phyloP scores from a whole-genome alignment of 35 echinoderm and acorn worm species.

The Lytechinus variegatus region DNA sequence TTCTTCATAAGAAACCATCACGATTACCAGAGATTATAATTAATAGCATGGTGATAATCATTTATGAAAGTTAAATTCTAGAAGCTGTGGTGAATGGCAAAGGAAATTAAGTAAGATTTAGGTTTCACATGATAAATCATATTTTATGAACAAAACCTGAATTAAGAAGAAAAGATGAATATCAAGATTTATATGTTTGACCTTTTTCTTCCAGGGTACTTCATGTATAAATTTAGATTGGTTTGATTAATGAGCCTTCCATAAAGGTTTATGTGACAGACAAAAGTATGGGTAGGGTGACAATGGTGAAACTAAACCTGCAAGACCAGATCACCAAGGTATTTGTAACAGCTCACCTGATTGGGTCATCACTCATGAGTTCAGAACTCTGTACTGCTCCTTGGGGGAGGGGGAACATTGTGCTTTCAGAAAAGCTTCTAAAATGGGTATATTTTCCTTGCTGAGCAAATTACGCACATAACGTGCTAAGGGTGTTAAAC shows the following conservation, averaged over 20 bases:
- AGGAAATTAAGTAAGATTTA: not conserved
- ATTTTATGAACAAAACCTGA: not conserved
- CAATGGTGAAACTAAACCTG: too few relatives aligned
- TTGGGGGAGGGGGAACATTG: too few relatives aligned
- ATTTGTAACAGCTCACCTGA: too few relatives aligned
- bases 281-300: not conserved
- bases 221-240: not conserved
- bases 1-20: not conserved
- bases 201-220: not conserved
- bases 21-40: not conserved
- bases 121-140: constrained; percentile 12
- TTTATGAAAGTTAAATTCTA: not conserved
- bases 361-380: too few relatives aligned
- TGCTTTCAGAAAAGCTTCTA: too few relatives aligned
- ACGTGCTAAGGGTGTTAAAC: too few relatives aligned
- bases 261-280: not conserved
- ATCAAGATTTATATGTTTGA: not conserved
- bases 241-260: not conserved
- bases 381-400: too few relatives aligned
- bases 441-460: too few relatives aligned
- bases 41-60: not conserved
- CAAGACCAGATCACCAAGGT: too few relatives aligned
- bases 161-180: not conserved
- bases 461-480: too few relatives aligned
- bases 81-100: not conserved